These are phyloP conservation scores for Ornithoptera alexandrae DNA, from an alignment of 2,888 invertebrate genomes.

Conservation along the genomic window DNA sequence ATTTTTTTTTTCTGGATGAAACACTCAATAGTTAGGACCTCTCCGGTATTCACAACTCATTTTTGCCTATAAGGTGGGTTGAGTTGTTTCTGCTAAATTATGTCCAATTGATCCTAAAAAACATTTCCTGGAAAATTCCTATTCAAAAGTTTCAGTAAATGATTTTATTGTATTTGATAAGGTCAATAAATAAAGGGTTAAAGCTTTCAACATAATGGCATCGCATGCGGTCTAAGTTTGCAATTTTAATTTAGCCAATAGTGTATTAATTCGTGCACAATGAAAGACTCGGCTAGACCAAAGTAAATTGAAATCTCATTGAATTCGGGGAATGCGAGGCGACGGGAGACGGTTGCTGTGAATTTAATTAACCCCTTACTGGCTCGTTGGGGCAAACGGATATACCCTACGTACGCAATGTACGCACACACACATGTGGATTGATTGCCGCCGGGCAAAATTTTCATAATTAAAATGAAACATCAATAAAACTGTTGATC, in stretches of 20 bases:
- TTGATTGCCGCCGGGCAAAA: constrained; percentile 16
- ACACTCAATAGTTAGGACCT: too few species aligned
- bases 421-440: constrained; percentile 9
- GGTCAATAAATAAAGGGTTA: constrained; percentile 5
- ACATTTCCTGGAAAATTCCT: not conserved
- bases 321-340: constrained; percentile 76
- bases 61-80: too few species aligned
- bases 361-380: constrained; percentile 79
- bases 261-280: constrained; percentile 62
- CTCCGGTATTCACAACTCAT: too few species aligned
- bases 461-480: constrained; percentile 23
- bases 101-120: not conserved
- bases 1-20: too few species aligned
- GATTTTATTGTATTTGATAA: constrained; percentile 3
- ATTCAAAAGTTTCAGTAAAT: not conserved
- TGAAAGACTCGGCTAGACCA: constrained; percentile 62
- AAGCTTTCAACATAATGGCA: constrained; percentile 6
- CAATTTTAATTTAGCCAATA: constrained; percentile 50
- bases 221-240: constrained; percentile 12
- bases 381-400: constrained; percentile 64
- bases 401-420: constrained; percentile 34
- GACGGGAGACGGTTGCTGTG: constrained; percentile 74
- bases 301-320: constrained; percentile 80
- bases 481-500: constrained; percentile 9
- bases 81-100: too few species aligned